Conservation (phyloP, 1,140 invertebrate genomes). For the Drosophila setifemur region DNA sequence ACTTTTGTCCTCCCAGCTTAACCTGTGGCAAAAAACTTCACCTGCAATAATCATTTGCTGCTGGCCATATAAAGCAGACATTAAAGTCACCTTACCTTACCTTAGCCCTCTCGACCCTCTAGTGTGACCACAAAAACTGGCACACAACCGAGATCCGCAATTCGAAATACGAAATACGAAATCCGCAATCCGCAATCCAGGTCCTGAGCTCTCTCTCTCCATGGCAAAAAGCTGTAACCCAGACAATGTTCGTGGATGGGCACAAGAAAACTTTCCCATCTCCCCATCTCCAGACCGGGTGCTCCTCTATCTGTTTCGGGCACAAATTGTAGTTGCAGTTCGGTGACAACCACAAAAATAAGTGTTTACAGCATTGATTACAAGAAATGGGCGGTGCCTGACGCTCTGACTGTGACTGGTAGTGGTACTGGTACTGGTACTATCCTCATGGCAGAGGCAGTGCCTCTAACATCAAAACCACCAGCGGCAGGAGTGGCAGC, state of each 20-base stretch:
- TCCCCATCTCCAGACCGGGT: not conserved
- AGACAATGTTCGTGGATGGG: conserved; percentile 29
- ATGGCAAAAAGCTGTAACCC: conserved; percentile 32
- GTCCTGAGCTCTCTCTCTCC: no score
- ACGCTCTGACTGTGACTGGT: conserved; percentile 8
- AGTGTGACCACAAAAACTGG: conserved; percentile 36
- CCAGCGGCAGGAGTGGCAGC: conserved; percentile 12
- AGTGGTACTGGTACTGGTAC: not conserved
- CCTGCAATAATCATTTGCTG: conserved; percentile 55
- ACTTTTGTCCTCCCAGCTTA: conserved; percentile 34
- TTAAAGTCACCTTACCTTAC: conserved; percentile 43
- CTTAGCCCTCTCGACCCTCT: conserved; percentile 11
- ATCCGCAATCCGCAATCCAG: conserved; percentile 1
- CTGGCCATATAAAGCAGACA: conserved; percentile 52
- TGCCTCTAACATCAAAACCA: conserved; percentile 11
- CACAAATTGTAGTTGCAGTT: conserved; percentile 37
- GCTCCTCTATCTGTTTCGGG: conserved; percentile 11
- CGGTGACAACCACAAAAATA: conserved; percentile 74
- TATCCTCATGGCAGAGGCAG: not conserved
- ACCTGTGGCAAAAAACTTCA: conserved; percentile 28
- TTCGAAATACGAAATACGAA: conserved; percentile 6
- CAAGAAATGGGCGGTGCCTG: conserved; percentile 56
- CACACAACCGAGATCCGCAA: conserved; percentile 7
- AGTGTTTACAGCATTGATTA: conserved; percentile 81
- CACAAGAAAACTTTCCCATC: conserved; percentile 17